Conservation (phyloP, 2,797 vertebrate species). For the Malurus splendens region DNA sequence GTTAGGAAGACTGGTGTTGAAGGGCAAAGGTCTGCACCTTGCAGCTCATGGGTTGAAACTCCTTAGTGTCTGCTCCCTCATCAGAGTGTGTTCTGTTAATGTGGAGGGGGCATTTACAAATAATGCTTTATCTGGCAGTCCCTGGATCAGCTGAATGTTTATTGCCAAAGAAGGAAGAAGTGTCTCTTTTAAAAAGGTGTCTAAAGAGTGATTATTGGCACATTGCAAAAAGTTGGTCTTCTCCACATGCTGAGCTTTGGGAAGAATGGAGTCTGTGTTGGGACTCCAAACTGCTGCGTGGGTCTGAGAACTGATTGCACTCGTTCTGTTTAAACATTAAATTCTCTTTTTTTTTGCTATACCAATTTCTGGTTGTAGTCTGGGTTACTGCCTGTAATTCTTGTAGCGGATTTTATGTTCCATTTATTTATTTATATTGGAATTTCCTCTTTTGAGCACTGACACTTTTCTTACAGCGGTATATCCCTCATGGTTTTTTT, state of each 20-base stretch:
- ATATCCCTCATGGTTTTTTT: background rate
- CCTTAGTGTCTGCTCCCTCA: background rate
- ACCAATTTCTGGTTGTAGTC: background rate
- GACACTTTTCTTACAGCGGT: slow-evolving; percentile 43
- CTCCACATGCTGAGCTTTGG: background rate
- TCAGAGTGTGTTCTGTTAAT: background rate
- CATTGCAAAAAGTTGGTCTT: background rate
- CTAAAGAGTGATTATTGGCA: slow-evolving; percentile 13
- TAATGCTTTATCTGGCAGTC: background rate
- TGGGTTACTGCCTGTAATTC: background rate
- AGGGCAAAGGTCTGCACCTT: background rate
- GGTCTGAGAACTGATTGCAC: slow-evolving; percentile 24
- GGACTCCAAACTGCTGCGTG: background rate
- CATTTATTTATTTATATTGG: slow-evolving; percentile 41
- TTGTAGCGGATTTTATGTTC: background rate
- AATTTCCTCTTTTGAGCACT: slow-evolving; percentile 35
- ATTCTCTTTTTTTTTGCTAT: background rate
- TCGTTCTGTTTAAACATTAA: background rate
- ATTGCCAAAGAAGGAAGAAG: slow-evolving; percentile 28
- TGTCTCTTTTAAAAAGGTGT: background rate
- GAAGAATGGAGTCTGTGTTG: background rate
- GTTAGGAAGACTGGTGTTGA: background rate
- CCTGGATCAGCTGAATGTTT: background rate
- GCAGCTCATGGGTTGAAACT: background rate
- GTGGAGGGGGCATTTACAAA: background rate